phyloP scores from a whole-genome alignment of 2,113 vertebrate species.

The Ceyx margarethae region DNA sequence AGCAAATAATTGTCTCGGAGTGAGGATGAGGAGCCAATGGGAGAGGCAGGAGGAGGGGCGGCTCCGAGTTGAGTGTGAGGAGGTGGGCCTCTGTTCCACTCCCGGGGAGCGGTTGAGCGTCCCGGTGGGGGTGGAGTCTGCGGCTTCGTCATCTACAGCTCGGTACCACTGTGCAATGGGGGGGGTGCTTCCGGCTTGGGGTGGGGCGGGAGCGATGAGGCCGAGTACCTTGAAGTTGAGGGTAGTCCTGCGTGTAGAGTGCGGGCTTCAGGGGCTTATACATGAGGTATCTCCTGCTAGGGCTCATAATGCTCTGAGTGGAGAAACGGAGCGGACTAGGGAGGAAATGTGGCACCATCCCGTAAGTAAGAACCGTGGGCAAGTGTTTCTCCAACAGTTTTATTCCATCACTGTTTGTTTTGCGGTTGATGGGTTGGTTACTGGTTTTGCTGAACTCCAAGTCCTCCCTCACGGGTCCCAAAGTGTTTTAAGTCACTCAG shows the following conservation, averaged over 20 bases:
- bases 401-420: accelerated
- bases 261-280: not conserved
- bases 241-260: not conserved
- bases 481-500: not conserved
- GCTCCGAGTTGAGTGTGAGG: accelerated
- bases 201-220: accelerated
- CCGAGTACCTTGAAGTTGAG: accelerated
- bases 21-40: not conserved
- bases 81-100: accelerated
- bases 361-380: accelerated
- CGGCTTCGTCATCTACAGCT: accelerated
- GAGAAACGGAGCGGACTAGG: accelerated
- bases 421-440: accelerated
- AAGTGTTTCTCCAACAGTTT: accelerated
- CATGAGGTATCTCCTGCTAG: accelerated
- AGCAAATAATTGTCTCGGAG: accelerated
- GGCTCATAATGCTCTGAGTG: not conserved
- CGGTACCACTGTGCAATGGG: too few relatives aligned
- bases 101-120: accelerated
- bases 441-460: too few relatives aligned
- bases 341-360: accelerated
- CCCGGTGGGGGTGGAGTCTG: accelerated
- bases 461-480: accelerated
- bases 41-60: not conserved
- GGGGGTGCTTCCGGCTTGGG: too few relatives aligned